Evolutionary conservation across 1,140 invertebrate genomes (phyloP), one percentile per base, ranked within the genome.

Genomic region (Hylaeus anthracinus): DNA sequence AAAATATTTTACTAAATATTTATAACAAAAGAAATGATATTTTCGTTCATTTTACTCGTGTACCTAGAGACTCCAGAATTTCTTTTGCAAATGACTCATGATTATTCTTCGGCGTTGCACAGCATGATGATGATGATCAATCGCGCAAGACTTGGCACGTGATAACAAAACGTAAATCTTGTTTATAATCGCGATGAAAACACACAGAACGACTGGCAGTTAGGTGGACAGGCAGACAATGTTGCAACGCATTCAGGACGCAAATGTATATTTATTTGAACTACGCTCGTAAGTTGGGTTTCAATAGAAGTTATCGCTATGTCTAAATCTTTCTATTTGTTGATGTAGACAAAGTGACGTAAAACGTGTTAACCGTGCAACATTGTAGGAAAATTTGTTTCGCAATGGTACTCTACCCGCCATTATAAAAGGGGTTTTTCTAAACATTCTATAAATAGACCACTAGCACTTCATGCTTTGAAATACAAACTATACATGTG

Each of bases 201-300:
- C 56, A n/a, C 15, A 6, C 26, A 26, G 60, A 53, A 26, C 61
- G 72, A 45, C 48, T 43, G 37, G 41, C 48, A 56, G 48, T 3
- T 51, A 64, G 51, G 51, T 72, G 37, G 45, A 72, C 14, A 43
- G 51, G 39, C 63, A 45, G 51, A 41, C 51, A 72, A 67, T 58
- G 41, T 61, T 60, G 45, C 48, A n/a, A 55, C 60, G 67, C 15
- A 12, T 43, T 39, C 10, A 26, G 65, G 72, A 41, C 69, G 45
- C 73, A 88, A 84, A 79, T 88, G 86, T 72, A 61, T 77, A 66
- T 88, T 87, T 86, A 83, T 88, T 84, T 81, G 77, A 77, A 74
- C 64, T 39, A 79, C 72, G 51, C 48, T 73, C 84, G 84, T 81
- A 82, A 86, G 72, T 76, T 73, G 79, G 69, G 76, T 79, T 84